Evolutionary conservation across 2,113 vertebrate genomes (phyloP).

Genomic region (Pelecanus crispus): DNA sequence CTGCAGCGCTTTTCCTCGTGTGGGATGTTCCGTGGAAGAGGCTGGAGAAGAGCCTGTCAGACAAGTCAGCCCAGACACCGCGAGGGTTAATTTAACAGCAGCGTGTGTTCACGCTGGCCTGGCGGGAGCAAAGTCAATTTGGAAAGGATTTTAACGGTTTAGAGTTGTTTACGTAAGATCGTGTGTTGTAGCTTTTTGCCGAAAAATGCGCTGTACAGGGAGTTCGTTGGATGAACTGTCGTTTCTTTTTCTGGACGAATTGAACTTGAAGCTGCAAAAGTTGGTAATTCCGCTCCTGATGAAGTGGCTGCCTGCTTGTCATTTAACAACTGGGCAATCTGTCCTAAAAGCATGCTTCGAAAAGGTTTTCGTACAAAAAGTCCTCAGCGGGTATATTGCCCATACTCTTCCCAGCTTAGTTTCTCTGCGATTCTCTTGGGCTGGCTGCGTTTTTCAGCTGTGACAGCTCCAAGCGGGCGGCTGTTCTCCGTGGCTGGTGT

Average conservation of each 20-base stretch:
- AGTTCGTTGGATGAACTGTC: not conserved
- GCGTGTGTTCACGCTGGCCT: fast-evolving
- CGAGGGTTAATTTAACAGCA: not conserved
- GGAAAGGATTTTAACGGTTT: not conserved
- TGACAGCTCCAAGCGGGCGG: not conserved
- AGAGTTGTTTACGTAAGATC: not conserved
- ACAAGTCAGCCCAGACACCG: not conserved
- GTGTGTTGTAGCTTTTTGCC: not conserved
- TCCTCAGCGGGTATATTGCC: fast-evolving
- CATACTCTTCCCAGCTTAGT: not conserved
- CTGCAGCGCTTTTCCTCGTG: fast-evolving
- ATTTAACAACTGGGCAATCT: not conserved
- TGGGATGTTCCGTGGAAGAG: not conserved
- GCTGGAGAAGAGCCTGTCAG: not conserved
- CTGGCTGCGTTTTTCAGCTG: not conserved
- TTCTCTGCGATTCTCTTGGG: not conserved
- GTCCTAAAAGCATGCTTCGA: not conserved
- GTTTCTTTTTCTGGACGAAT: not conserved
- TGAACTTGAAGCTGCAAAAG: not conserved
- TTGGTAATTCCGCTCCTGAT: fast-evolving
- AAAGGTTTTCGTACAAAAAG: not conserved
- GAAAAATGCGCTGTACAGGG: not conserved
- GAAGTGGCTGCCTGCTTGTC: not conserved
- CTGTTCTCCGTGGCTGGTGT: not conserved
- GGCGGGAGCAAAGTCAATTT: too few species aligned